Evolutionary conservation across 2,113 vertebrate species (phyloP).

Genomic region (Eidolon helvum): DNA sequence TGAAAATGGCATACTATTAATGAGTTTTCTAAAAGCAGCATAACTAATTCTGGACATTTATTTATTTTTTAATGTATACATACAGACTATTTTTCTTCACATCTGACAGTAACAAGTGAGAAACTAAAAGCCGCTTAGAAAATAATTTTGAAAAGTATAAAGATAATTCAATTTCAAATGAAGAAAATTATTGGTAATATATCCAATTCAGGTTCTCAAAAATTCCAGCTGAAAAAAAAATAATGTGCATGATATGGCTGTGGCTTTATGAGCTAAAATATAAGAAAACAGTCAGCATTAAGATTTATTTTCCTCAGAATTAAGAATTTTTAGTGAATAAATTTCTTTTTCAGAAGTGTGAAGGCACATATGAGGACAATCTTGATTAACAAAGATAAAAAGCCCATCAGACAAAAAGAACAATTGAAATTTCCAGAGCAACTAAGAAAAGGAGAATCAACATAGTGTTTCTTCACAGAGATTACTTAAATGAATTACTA

Average conservation of each 20-base stretch:
- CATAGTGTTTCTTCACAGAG: neutral
- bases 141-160: neutral
- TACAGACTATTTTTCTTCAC: neutral
- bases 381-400: conserved; percentile 8
- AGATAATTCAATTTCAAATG: neutral
- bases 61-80: neutral
- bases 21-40: neutral
- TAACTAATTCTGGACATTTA: neutral
- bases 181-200: neutral
- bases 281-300: neutral
- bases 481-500: neutral
- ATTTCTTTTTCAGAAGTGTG: neutral
- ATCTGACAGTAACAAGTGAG: neutral
- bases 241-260: neutral
- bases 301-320: conserved; percentile 1
- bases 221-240: neutral
- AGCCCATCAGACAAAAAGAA: neutral
- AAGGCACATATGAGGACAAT: conserved; percentile 23
- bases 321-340: neutral
- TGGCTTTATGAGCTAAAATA: neutral
- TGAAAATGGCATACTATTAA: neutral
- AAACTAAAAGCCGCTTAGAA: neutral
- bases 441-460: neutral
- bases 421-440: neutral
- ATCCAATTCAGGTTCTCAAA: neutral